Evolutionary conservation across 1,140 invertebrate genomes (phyloP).

Genomic region (Neotoxoptera formosana): DNA sequence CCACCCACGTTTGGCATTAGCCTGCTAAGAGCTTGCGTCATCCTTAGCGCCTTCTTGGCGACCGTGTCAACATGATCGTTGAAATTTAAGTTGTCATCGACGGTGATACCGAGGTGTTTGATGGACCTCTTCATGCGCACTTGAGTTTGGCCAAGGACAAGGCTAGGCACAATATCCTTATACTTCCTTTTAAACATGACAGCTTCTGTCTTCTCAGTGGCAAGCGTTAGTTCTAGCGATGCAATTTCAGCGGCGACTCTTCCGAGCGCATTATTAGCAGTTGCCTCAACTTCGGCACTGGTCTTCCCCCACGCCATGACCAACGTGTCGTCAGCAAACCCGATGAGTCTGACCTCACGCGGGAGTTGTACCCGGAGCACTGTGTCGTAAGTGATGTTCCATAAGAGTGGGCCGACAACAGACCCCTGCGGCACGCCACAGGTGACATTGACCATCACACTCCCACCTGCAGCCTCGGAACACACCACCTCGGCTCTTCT

Average conservation of each 20-base stretch:
- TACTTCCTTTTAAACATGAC: background rate
- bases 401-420: background rate
- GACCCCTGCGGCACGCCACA: background rate
- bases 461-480: too few species aligned
- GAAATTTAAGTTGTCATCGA: background rate
- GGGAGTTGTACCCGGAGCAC: rapidly evolving
- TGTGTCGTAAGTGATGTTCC: background rate
- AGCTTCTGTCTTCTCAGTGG: background rate
- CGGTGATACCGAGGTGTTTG: background rate
- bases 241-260: too few species aligned
- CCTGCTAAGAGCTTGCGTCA: background rate
- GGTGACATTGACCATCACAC: background rate
- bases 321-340: background rate
- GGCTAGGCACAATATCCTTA: too few species aligned
- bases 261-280: too few species aligned
- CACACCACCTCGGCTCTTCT: too few species aligned
- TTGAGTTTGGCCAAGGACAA: too few species aligned
- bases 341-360: rapidly evolving
- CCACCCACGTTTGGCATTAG: background rate
- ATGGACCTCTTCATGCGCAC: too few species aligned
- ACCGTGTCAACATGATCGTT: background rate
- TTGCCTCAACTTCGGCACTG: too few species aligned
- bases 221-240: too few species aligned
- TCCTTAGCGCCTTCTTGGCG: background rate
- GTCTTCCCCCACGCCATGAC: too few species aligned